Evolutionary conservation across 2,113 vertebrate species (phyloP), one percentile per base, ranked within the genome.

Genomic region (Abramis brama): DNA sequence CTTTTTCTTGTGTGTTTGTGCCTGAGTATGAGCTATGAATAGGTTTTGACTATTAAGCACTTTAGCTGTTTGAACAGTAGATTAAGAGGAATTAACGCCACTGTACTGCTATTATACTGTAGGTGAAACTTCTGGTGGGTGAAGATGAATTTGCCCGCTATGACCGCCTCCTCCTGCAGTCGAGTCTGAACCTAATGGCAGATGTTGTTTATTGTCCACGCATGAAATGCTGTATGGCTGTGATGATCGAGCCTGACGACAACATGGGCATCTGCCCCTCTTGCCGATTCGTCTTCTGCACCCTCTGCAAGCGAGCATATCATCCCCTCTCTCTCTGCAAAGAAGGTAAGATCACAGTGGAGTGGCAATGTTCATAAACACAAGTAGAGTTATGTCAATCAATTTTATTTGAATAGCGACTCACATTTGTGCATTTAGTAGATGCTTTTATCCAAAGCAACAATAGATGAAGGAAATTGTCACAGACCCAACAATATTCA

Each of bases 161-260:
- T 0, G 98, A 99, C 88, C 97, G 96, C 39, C 95, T 99, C 83
- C 96, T 99, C 17, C 96, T 99, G 70, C 96, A 99, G 94, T 98
- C 96, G 12, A 97, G 92, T 86, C 92, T 99, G 94, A 97, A 98
- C 92, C 94, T 96, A 82, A 99, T 99, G 98, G 95, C 97, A 0
- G 98, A 99, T 0, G 96, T 99, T 8, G 97, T 98, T 0, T 97
- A 99, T 78, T 99, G 98, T 71, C 98, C 98, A 4, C 97, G 97
- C 1, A 94, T 93, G 0, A 93, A 92, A 89, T 99, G 98, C 81
- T 95, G 95, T 89, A 94, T 96, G 0, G 95, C 98, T 0, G 98
- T 99, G 4, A 96, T 99, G 97, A 95, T 97, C 86, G 98, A 99
- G 89, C 97, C 97, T 0, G 95, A 95, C 45, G 93, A 95, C 84